phyloP scores from a whole-genome alignment of 2,797 vertebrate species.

The Acanthornis magna region DNA sequence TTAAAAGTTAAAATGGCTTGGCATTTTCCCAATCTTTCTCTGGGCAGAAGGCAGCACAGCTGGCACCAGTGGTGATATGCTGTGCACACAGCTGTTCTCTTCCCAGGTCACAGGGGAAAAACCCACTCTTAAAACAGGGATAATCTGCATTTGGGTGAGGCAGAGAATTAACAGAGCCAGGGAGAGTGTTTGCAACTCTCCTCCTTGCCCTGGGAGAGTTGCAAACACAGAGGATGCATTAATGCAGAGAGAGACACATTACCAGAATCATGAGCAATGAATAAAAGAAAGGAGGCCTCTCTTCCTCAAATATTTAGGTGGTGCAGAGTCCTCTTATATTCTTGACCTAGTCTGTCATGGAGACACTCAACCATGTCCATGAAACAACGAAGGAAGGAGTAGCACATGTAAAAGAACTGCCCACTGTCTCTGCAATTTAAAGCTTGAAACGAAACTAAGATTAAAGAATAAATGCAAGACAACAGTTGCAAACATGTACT shows the following conservation, averaged over 20 bases:
- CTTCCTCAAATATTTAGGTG: background rate
- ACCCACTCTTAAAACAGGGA: background rate
- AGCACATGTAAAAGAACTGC: background rate
- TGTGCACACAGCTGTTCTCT: background rate
- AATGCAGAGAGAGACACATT: background rate
- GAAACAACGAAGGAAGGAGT: background rate
- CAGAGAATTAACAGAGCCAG: background rate
- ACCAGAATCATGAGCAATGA: background rate
- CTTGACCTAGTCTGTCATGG: background rate
- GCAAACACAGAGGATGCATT: background rate
- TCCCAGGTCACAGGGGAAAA: background rate
- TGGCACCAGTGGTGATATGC: background rate
- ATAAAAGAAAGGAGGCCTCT: background rate
- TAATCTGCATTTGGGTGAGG: background rate
- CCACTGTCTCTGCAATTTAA: background rate
- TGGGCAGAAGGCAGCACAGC: background rate
- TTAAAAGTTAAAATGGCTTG: slow-evolving; percentile 23
- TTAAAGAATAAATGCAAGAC: background rate
- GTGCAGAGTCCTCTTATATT: background rate
- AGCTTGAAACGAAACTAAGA: background rate
- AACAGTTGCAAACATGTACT: background rate
- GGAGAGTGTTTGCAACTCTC: background rate
- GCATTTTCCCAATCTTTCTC: background rate
- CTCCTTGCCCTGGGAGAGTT: background rate
- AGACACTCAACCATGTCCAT: background rate